A percentile compares a stretch with the other conserved stretches of the same genome.
Conservation (phyloP, 2,797 vertebrate genomes). For the Tragelaphus oryx region DNA sequence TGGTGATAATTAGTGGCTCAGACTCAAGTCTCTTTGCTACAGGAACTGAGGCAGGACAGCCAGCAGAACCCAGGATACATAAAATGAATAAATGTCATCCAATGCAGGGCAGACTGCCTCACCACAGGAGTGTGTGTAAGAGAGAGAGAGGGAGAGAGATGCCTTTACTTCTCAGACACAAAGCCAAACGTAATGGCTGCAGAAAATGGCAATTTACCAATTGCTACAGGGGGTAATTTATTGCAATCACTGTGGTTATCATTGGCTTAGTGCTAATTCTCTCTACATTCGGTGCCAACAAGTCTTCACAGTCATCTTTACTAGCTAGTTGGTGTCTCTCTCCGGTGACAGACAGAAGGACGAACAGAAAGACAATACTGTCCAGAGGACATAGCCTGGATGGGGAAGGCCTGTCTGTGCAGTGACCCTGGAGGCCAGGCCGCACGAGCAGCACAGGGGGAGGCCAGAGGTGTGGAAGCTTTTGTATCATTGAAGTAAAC, state of each 20-base stretch:
- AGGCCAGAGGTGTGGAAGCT: background rate
- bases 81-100: conserved; percentile 39
- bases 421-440: background rate
- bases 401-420: background rate
- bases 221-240: conserved; percentile 12
- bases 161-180: background rate
- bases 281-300: background rate
- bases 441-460: background rate
- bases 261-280: background rate
- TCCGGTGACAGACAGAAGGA: background rate
- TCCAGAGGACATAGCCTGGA: background rate
- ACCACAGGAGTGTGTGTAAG: background rate
- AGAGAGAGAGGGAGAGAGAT: background rate
- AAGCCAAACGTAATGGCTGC: conserved; percentile 34
- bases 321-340: background rate
- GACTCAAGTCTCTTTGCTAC: conserved; percentile 24
- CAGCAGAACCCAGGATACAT: conserved; percentile 30
- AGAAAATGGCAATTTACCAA: conserved; percentile 48
- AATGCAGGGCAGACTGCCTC: background rate
- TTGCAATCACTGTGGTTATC: background rate
- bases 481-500: background rate
- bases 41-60: conserved; percentile 49
- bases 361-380: background rate
- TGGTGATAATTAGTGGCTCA: conserved; percentile 55
- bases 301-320: background rate